Base-by-base conservation (phyloP, 2,888 invertebrate genomes). In the Geophilus truncorum region DNA sequence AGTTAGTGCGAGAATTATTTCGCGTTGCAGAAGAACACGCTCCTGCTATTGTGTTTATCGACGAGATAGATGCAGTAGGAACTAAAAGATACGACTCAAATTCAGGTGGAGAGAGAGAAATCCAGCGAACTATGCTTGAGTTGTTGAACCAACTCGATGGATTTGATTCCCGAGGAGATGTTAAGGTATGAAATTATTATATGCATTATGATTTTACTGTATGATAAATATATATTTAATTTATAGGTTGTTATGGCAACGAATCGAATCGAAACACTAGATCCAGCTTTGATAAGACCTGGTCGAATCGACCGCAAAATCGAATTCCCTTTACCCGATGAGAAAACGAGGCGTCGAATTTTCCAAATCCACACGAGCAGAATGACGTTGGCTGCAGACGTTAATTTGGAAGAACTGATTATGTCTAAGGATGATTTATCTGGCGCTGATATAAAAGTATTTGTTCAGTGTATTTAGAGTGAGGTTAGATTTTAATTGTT, bases 381-480 rank as follows among this genome's bases (percentile, higher is more conserved):
- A 83, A 99, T 99, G 99, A 99, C 98, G 0, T 89, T 99, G 81
- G 93, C 98, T 10, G 94, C 93, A 82, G 98, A 99, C 89, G 99
- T 99, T 9, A 96, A 97, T 86, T 90, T 99, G 12, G 96, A 94
- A 82, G 98, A 99, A 87, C 91, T 98, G 79, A 97, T 99, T 83
- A 97, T 98, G 95, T 96, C 98, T 4, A 99, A 99, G 87, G 99
- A 99, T 90, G 99, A 99, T 89, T 90, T 99, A 18, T 98, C 98
- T 80, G 99, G 99, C 23, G 96, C 96, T 82, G 96, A 96, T 87
- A 96, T 96, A 84, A 96, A 96, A 90, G 93, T 84, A 80, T 28
- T 70, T n/a, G n/a, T n/a, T n/a, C n/a, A n/a, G n/a, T n/a, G n/a
- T n/a, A 28, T 28, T 70, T 70, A 70, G 5, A 21, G n/a, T 5